Evolutionary conservation across 2,797 vertebrate genomes (phyloP), one percentile per base, ranked within the genome.

Genomic region (Sciurus carolinensis): DNA sequence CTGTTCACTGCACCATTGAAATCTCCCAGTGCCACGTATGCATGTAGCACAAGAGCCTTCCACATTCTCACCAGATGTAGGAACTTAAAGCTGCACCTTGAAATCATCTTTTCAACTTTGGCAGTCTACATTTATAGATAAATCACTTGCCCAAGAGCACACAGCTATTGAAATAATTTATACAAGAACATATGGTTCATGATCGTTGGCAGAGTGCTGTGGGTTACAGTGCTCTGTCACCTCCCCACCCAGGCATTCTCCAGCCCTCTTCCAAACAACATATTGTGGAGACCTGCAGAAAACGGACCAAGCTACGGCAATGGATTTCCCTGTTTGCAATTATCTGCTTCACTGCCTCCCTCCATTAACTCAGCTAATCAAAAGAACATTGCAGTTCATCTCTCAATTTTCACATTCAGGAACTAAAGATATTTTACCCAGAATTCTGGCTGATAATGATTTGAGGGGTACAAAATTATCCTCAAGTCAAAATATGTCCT

Each of bases 361-460:
- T 97, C 76, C 59, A 94, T 86, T 96, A 87, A 95, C 42, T 71
- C 76, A 76, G 64, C 76, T 71, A 72, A 87, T 79, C 77, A 85
- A 92, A 95, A 92, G 52, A 95, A 81, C 42, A 67, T 30, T 80
- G 24, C 6, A n/a, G 22, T 50, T 91, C 54, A n/a, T 90, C 24
- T 96, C 88, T 94, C 47, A 7, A n/a, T 93, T 89, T 95, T 90
- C 75, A 82, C 75, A 87, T 57, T 87, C 12, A 83, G 11, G 47
- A 93, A 85, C 91, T 82, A 77, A 82, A 93, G 89, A 30, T 87
- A 79, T 71, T 95, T 95, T 93, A 88, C 36, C n/a, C 20, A 92
- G 24, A 5, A 26, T 94, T 89, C 62, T 30, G 28, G 20, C 39
- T 54, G 36, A 50, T 90, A 62, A 73, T 22, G 30, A 92, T 84